Percentiles rank a stretch among this genome's conserved stretches.
Conservation (phyloP, 2,797 vertebrate species). For the Morus bassanus region DNA sequence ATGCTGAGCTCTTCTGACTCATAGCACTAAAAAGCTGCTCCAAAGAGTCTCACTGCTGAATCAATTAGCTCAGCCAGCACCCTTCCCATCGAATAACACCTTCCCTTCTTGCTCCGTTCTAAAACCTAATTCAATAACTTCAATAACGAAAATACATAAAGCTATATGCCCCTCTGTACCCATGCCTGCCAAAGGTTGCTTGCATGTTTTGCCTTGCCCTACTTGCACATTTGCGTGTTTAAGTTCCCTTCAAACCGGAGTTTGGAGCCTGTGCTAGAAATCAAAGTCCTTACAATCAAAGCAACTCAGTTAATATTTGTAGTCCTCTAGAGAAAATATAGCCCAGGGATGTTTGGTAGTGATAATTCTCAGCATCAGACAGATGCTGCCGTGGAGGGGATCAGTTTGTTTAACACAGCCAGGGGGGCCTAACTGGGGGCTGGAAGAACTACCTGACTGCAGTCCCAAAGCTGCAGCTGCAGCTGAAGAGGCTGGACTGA, state of each 20-base stretch:
- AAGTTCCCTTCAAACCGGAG: not conserved
- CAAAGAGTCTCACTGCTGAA: conserved; percentile 26
- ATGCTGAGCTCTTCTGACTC: conserved; percentile 57
- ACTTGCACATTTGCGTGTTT: not conserved
- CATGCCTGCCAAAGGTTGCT: not conserved
- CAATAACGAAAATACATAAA: not conserved
- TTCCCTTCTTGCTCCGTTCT: conserved; percentile 27
- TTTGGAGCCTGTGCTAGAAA: not conserved
- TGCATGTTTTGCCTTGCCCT: not conserved
- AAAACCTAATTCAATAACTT: not conserved
- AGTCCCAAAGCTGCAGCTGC: not conserved
- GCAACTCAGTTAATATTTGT: not conserved
- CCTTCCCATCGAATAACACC: conserved; percentile 26
- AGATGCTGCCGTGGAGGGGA: not conserved
- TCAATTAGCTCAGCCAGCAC: conserved; percentile 50
- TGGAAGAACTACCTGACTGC: not conserved
- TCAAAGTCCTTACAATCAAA: not conserved
- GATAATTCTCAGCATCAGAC: not conserved
- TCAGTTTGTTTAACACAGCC: not conserved
- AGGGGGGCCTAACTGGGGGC: not conserved
- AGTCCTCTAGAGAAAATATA: not conserved
- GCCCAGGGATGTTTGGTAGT: not conserved
- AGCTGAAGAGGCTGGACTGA: not conserved
- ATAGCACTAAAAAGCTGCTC: conserved; percentile 31
- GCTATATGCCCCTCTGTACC: not conserved